phyloP scores from a whole-genome alignment of 2,888 invertebrate species.

The Quadroppia sp. region DNA sequence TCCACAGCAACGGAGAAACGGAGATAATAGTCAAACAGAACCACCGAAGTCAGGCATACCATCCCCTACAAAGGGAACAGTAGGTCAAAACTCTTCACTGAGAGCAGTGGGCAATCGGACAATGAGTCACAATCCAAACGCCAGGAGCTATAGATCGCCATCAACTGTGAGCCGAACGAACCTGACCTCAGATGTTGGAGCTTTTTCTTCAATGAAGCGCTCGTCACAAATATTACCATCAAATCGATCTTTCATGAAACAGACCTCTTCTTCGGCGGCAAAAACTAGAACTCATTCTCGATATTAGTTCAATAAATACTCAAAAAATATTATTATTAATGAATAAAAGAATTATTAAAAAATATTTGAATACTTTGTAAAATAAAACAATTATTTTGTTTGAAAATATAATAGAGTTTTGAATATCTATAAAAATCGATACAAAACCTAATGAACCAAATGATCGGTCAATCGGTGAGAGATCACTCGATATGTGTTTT shows the following conservation, averaged over 20 bases:
- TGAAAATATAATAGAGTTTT: too few species aligned
- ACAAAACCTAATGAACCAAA: too few species aligned
- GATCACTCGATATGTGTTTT: too few species aligned
- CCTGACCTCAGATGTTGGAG: constrained; percentile 31
- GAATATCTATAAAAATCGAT: too few species aligned
- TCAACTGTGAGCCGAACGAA: constrained; percentile 39
- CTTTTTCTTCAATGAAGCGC: constrained; percentile 20
- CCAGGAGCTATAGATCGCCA: constrained; percentile 27
- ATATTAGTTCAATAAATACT: constrained; percentile 9
- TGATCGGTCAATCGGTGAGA: too few species aligned
- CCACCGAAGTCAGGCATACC: not conserved
- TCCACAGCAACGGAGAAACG: not conserved
- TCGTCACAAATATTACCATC: constrained; percentile 26
- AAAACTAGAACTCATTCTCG: not conserved
- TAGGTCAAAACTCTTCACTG: too few species aligned
- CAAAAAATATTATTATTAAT: not conserved
- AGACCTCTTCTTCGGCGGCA: constrained; percentile 39
- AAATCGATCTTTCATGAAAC: constrained; percentile 40
- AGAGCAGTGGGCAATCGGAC: not conserved
- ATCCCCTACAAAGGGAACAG: too few species aligned
- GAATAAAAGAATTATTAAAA: too few species aligned
- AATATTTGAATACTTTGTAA: too few species aligned
- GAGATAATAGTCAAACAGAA: not conserved
- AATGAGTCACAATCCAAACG: not conserved
- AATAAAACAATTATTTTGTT: too few species aligned